A percentile compares a stretch with the other conserved stretches of the same genome.
Evolutionary conservation across 2,113 vertebrate genomes (phyloP).

Genomic region (Emydura subglobosa): DNA sequence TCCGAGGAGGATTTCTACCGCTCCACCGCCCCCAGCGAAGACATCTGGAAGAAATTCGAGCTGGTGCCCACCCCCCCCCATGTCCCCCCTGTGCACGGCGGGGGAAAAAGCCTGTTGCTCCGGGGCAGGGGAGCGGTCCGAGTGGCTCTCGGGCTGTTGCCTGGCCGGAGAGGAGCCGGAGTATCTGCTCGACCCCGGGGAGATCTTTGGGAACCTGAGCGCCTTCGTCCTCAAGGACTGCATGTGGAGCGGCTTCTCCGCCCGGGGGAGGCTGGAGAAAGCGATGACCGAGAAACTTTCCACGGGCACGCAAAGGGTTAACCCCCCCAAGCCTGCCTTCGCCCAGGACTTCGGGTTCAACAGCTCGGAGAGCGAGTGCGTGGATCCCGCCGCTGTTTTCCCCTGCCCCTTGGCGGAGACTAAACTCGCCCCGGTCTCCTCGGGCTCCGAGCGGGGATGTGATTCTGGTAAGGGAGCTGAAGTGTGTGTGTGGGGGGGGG

Average conservation of each 20-base stretch:
- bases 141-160: constrained; percentile 79
- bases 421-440: constrained; percentile 87
- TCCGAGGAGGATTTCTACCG: constrained; percentile 91
- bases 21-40: constrained; percentile 93
- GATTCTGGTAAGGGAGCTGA: constrained; percentile 89
- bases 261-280: constrained; percentile 89
- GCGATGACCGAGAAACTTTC: constrained; percentile 83
- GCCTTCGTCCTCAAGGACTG: constrained; percentile 95
- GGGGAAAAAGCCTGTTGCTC: constrained; percentile 67
- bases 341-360: constrained; percentile 70
- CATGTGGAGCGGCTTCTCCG: constrained; percentile 96
- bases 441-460: constrained; percentile 92
- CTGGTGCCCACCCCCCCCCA: constrained; percentile 91
- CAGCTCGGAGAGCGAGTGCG: constrained; percentile 81
- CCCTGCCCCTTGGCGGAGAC: constrained; percentile 83
- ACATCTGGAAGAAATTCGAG: constrained; percentile 99
- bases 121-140: constrained; percentile 77
- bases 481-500: too few relatives aligned
- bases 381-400: constrained; percentile 89
- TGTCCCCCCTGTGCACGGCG: constrained; percentile 83
- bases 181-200: constrained; percentile 78
- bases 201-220: constrained; percentile 87
- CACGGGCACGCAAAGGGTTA: constrained; percentile 61
- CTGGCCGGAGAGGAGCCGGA: constrained; percentile 86
- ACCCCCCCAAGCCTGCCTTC: constrained; percentile 67